A percentile compares a stretch with the other conserved stretches of the same genome.
phyloP scores from a whole-genome alignment of 2,797 vertebrate genomes.

The Hoplostethus atlanticus region DNA sequence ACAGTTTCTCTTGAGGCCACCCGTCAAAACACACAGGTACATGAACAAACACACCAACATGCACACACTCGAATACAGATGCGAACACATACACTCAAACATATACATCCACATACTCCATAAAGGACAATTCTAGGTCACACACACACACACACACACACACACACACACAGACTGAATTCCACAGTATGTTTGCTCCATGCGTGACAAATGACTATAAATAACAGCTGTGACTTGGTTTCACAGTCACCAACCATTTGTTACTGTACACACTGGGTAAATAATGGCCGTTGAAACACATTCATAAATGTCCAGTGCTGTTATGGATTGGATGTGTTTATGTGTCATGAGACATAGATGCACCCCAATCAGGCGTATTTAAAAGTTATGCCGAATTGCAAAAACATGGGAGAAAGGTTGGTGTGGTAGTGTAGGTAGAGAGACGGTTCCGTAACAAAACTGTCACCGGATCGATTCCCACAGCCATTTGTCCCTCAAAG shows the following conservation, averaged over 20 bases:
- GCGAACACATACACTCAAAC: neutral
- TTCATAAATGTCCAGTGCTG: slow-evolving; percentile 10
- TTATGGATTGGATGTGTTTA: slow-evolving; percentile 3
- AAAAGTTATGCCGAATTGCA: neutral
- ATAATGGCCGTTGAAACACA: slow-evolving; percentile 1
- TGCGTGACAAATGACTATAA: slow-evolving; percentile 13
- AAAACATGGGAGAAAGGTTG: too few species aligned
- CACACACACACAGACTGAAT: neutral
- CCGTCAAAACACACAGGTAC: neutral
- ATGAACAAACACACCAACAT: neutral
- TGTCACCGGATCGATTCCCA: too few species aligned
- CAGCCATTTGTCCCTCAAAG: too few species aligned
- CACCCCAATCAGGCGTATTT: neutral
- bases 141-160: slow-evolving; percentile 5
- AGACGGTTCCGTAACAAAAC: too few species aligned
- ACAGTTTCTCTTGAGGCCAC: neutral
- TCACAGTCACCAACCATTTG: slow-evolving; percentile 5
- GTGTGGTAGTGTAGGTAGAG: too few species aligned
- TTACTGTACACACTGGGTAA: neutral
- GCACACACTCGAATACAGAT: neutral
- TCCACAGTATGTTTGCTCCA: neutral
- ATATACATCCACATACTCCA: neutral
- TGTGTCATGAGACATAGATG: neutral
- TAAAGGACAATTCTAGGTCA: neutral
- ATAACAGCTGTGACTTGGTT: slow-evolving; percentile 21